Base-by-base conservation (phyloP, 64 coral and sea anemone species). In the Porites australiensis region DNA sequence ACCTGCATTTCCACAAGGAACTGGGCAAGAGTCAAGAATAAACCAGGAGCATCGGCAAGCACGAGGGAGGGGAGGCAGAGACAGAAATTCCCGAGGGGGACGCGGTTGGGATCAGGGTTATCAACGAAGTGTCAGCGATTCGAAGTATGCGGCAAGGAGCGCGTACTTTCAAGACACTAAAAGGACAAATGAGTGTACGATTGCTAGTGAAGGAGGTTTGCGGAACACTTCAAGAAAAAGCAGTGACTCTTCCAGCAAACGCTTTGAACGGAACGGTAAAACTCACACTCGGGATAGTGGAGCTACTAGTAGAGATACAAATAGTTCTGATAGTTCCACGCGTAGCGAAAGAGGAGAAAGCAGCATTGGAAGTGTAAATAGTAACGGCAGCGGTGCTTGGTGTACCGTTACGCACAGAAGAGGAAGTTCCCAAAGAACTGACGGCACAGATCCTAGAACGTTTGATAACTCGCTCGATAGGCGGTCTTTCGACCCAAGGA, bases 101-200 rank as follows among this genome's bases (percentile, higher is more conserved):
- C 61, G 81, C 43, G 2, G 20, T 1, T 50, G 18, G 62, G 62
- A 84, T 21, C 62, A 67, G 9, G 48, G 18, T 43, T 84, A 50
- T 68, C 81, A 54, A 21, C 61, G 81, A 14, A 84, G 81, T 84
- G 61, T 84, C 2, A 84, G 81, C 19, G 81, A 84, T 18, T 84
- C 81, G 68, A 84, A 84, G 3, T 67, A 68, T 84, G 81, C 63
- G 0, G 15, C 46, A 12, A 84, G 46, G 53, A 68, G 81, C 52
- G 46, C 61, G 11, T 18, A 52, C 69, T 66, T 21, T 69, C 61
- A 51, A 63, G 15, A 52, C 45, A 27, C n/a, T 13, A 4, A 15
- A 21, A 60, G 8, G 14, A 20, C 22, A 4, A 84, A 69, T 23
- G 14, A 69, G 45, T 62, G 81, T 11, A 1, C 19, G 51, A 23